Percentiles rank a stretch among this genome's conserved stretches.
Evolutionary conservation across 2,888 invertebrate genomes (phyloP).

Genomic region (Drosophila macrospina): DNA sequence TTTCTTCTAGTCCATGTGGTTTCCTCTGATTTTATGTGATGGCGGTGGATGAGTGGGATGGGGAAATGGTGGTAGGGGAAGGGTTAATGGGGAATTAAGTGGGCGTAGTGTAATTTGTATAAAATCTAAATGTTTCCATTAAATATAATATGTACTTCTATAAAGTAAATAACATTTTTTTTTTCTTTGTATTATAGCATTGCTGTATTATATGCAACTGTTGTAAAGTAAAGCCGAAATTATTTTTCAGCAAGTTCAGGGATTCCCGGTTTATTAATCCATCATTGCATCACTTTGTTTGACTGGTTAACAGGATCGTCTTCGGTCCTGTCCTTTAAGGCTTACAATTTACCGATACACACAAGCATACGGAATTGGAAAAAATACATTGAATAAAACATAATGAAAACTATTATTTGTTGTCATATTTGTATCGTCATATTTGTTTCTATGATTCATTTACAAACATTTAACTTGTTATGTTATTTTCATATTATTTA

Average conservation of each 20-base stretch:
- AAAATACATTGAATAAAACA: conserved; percentile 11
- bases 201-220: conserved; percentile 49
- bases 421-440: conserved; percentile 18
- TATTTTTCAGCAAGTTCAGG: conserved; percentile 45
- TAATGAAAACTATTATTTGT: conserved; percentile 20
- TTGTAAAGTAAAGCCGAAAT: conserved; percentile 59
- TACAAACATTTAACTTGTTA: conserved; percentile 18
- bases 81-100: conserved; percentile 27
- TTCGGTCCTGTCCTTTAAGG: conserved; percentile 38
- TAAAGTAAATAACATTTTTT: conserved; percentile 79
- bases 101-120: conserved; percentile 64
- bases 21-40: conserved; percentile 23
- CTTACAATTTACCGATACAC: conserved; percentile 46
- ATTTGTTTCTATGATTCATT: conserved; percentile 8
- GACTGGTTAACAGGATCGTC: conserved; percentile 41
- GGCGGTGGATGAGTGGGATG: conserved; percentile 15
- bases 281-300: conserved; percentile 53
- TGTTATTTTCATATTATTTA: conserved; percentile 37
- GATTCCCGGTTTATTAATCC: conserved; percentile 35
- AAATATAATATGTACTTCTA: conserved; percentile 70
- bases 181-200: conserved; percentile 63
- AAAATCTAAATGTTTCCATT: conserved; percentile 74
- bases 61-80: conserved; percentile 12
- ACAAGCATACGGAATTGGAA: conserved; percentile 15
- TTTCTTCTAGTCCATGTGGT: conserved; percentile 51